Evolutionary conservation across 2,797 vertebrate species (phyloP).

Genomic region (Pseudochirops corinnae): DNA sequence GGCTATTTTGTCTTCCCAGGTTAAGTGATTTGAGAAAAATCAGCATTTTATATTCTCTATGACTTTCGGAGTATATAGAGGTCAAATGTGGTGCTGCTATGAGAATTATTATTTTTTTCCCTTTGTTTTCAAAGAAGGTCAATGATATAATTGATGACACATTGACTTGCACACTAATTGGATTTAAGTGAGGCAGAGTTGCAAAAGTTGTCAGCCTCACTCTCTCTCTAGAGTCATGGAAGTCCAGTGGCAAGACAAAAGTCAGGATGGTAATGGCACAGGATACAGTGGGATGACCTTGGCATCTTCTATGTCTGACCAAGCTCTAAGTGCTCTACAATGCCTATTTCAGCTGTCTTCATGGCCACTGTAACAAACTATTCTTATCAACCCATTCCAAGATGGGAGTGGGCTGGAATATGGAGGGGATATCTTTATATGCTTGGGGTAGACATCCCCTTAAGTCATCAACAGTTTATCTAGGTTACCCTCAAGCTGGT

Average conservation of each 20-base stretch:
- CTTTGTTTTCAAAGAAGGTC: not conserved
- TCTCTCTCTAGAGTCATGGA: not conserved
- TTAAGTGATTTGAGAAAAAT: not conserved
- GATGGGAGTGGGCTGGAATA: accelerated
- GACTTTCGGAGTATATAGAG: not conserved
- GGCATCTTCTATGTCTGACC: not conserved
- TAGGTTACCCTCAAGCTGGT: not conserved
- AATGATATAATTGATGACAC: not conserved
- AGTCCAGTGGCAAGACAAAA: not conserved
- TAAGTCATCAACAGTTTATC: not conserved
- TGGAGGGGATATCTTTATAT: not conserved
- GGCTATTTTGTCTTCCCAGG: not conserved
- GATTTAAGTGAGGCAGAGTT: not conserved
- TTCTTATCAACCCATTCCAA: not conserved
- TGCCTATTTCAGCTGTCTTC: not conserved
- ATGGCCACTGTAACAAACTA: not conserved
- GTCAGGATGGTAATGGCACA: not conserved
- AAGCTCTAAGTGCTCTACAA: not conserved
- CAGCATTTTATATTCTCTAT: not conserved
- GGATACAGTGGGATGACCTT: not conserved
- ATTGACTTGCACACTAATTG: not conserved
- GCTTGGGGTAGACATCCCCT: not conserved
- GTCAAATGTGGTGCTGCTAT: not conserved
- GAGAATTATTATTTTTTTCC: not conserved
- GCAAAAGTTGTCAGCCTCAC: not conserved